These are phyloP conservation scores for Thecocarcelia acutangulata DNA, from an alignment of 2,888 invertebrate genomes.

Conservation along the genomic window DNA sequence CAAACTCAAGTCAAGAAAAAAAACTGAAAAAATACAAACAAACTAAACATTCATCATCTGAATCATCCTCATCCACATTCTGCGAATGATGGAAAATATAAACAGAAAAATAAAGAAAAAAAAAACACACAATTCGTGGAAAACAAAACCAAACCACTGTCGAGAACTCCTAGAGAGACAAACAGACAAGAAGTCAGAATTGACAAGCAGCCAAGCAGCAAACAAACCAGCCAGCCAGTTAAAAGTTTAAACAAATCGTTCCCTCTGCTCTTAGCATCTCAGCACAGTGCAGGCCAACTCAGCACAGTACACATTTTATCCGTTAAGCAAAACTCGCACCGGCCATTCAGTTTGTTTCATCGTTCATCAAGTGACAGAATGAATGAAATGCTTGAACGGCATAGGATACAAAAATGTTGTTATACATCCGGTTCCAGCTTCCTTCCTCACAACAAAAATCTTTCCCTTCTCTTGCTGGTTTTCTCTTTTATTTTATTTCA, in stretches of 20 bases:
- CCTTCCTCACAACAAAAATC: constrained; percentile 42
- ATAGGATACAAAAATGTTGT: constrained; percentile 63
- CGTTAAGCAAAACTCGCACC: constrained; percentile 2
- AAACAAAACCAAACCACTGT: constrained; percentile 16
- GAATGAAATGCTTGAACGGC: constrained; percentile 10
- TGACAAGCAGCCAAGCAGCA: constrained; percentile 37
- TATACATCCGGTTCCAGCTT: constrained; percentile 56
- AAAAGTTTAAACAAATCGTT: neutral
- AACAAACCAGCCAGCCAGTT: constrained; percentile 40
- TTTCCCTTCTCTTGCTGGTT: neutral
- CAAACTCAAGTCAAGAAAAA: neutral
- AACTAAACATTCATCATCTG: constrained; percentile 57
- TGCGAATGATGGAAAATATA: neutral
- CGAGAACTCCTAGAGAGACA: neutral
- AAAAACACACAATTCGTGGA: constrained; percentile 1
- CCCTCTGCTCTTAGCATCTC: neutral
- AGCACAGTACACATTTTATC: constrained; percentile 17
- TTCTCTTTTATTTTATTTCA: neutral
- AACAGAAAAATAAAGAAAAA: constrained; percentile 11
- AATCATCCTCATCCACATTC: constrained; percentile 17
- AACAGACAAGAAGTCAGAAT: constrained; percentile 28
- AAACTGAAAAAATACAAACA: constrained; percentile 3
- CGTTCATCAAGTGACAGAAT: constrained; percentile 30
- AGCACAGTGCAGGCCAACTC: no score
- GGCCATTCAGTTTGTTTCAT: constrained; percentile 1